Evolutionary conservation across 1,140 invertebrate species (phyloP), one percentile per base, ranked within the genome.

Genomic region (Monochamus saltuarius): DNA sequence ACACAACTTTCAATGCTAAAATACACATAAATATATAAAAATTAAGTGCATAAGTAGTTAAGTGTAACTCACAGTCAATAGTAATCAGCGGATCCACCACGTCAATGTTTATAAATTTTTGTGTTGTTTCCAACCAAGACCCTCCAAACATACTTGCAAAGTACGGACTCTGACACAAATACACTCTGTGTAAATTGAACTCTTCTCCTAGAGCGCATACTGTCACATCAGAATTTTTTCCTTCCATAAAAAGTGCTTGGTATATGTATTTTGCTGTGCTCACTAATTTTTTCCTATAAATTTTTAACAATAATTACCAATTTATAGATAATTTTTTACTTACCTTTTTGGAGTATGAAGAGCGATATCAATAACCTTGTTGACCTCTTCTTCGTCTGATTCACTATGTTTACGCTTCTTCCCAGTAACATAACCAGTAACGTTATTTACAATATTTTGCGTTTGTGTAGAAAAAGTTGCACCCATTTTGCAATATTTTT

Each of bases 111-210:
- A 93, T 84, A 49, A 83, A 77, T 55, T 82, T 82, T 75, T 89
- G 83, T 51, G 82, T 81, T 3, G 87, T 81, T 76, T 93, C 91
- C 70, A 82, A 82, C 91, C 91, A 93, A 9, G 85, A 84, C 6
- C 90, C 90, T 70, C 85, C 89, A 77, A 93, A 92, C 90, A 93
- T 92, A 71, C 88, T 90, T 10, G 83, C 82, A 78, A 92, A 92
- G 73, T 91, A 92, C 2, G 88, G 88, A 70, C 88, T 91, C 83
- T 92, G 89, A 68, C 84, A 86, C 38, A 91, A 79, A 73, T 91
- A 91, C 16, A 91, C 83, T 81, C 89, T 90, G 73, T 92, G 90
- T 16, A 92, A 76, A 67, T 84, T 82, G 87, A 90, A 92, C 65
- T 87, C 83, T 75, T 83, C 84, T 35, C 85, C 87, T 38, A 91